Base-by-base conservation (phyloP, 2,797 vertebrate species). In the Tragelaphus oryx region DNA sequence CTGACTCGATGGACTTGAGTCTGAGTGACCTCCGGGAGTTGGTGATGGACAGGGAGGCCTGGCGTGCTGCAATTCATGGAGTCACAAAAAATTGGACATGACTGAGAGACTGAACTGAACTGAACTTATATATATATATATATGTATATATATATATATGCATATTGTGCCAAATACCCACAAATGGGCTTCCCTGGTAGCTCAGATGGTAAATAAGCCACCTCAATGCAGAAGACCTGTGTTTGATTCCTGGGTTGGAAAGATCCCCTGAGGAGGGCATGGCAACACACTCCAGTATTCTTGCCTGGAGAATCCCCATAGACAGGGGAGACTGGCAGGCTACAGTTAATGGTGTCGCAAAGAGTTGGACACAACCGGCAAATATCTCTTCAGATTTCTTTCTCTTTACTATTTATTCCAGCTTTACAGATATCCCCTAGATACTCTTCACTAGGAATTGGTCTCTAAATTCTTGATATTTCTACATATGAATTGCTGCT, bases 331-430 rank as follows among this genome's bases (percentile, higher is more conserved):
- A 37, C 65, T 68, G 65, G 9, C 18, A 22, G 65, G 33, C 33
- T 68, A 22, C 9, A 68, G 33, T 37, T 68, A 33, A 68, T 12
- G 5, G 33, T 33, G 5, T 68, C 0, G 0, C 33, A 68, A 37
- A 37, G 65, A 68, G 33, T 37, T 68, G 33, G 9, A 37, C 65
- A 37, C 33, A 68, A 18, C 12, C 4, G 22, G 59, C 11, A 26
- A 71, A 71, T 41, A 24, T 13, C 9, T 71, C 12, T 84, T 91
- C 75, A 50, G 5, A 59, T 68, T 84, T 86, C 3, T 68, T 37
- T 37, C 65, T 54, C 17, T 91, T 74, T 41, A 84, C 12, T 30
- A 59, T 5, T 13, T 75, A 79, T 65, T 91, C 6, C 60, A 95
- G 76, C 28, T 54, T 33, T 55, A 83, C 18, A 85, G 8, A 18